Conservation (phyloP, 1,140 invertebrate genomes). For the Neuroterus valhalla region DNA sequence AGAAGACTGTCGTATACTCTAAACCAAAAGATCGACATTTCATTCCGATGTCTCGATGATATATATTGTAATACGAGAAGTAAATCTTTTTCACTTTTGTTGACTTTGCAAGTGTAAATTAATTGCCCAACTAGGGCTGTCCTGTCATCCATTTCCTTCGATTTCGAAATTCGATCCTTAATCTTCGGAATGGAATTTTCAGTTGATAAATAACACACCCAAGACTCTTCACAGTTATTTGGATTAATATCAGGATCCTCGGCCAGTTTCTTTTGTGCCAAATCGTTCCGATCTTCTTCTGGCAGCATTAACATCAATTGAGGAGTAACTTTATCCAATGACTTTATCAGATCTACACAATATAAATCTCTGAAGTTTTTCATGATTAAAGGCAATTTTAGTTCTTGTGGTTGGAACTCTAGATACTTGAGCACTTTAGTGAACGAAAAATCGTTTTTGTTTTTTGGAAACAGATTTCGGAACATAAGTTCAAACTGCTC, state of each 20-base stretch:
- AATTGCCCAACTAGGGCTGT: constrained; percentile 45
- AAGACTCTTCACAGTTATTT: constrained; percentile 36
- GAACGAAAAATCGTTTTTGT: constrained; percentile 41
- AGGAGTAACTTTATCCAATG: constrained; percentile 37
- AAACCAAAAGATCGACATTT: constrained; percentile 42
- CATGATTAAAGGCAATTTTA: constrained; percentile 45
- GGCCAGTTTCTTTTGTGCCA: constrained; percentile 56
- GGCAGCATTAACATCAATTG: constrained; percentile 53
- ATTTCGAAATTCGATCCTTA: constrained; percentile 50
- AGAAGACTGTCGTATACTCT: constrained; percentile 39
- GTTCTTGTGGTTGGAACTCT: constrained; percentile 49
- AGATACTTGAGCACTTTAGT: constrained; percentile 45
- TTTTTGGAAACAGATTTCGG: constrained; percentile 47
- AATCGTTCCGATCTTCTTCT: constrained; percentile 50
- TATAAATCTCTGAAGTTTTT: constrained; percentile 56
- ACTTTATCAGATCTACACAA: constrained; percentile 43
- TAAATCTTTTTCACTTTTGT: constrained; percentile 55
- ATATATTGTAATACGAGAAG: constrained; percentile 55
- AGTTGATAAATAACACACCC: constrained; percentile 61
- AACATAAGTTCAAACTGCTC: constrained; percentile 58
- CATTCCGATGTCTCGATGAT: constrained; percentile 57
- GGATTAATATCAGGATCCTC: background rate
- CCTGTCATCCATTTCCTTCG: constrained; percentile 32
- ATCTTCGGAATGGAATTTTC: constrained; percentile 54
- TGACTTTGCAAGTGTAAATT: constrained; percentile 61